Evolutionary conservation across 2,888 invertebrate species (phyloP).

Genomic region (Dryadula phaetusa): DNA sequence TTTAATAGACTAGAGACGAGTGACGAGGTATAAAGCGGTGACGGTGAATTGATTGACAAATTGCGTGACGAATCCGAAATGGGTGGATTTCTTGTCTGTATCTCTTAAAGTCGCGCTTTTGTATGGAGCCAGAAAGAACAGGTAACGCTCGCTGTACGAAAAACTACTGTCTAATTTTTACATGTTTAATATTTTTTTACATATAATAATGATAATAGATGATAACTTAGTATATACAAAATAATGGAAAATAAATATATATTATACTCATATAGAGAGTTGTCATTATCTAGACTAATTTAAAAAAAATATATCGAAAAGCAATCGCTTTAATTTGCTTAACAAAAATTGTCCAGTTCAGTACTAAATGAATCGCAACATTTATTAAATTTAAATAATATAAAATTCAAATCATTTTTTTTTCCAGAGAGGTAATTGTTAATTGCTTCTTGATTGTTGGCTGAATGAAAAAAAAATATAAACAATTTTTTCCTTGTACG

Average conservation of each 20-base stretch:
- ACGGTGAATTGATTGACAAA: slow-evolving; percentile 82
- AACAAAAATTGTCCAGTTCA: no score
- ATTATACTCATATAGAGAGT: no score
- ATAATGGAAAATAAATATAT: no score
- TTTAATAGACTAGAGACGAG: slow-evolving; percentile 69
- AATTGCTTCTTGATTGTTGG: neutral
- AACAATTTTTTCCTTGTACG: neutral
- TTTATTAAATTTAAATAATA: neutral
- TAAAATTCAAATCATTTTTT: neutral
- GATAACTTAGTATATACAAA: no score
- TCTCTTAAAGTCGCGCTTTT: slow-evolving; percentile 68
- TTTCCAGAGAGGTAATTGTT: neutral
- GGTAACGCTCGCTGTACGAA: neutral
- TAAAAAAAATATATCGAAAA: no score
- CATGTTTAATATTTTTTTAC: no score
- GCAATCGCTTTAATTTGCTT: no score
- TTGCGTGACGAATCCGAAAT: slow-evolving; percentile 83
- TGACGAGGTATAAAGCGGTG: slow-evolving; percentile 69
- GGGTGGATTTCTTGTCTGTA: slow-evolving; percentile 80
- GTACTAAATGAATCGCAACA: no score
- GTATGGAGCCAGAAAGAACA: slow-evolving; percentile 55
- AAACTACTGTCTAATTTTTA: neutral
- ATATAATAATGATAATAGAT: no score
- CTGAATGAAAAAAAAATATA: neutral
- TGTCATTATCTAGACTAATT: no score